Percentiles rank a stretch among this genome's conserved stretches.
These are phyloP conservation scores for Caenorhabditis briggsae DNA, from an alignment of 1,140 invertebrate genomes.

Conservation along the genomic window DNA sequence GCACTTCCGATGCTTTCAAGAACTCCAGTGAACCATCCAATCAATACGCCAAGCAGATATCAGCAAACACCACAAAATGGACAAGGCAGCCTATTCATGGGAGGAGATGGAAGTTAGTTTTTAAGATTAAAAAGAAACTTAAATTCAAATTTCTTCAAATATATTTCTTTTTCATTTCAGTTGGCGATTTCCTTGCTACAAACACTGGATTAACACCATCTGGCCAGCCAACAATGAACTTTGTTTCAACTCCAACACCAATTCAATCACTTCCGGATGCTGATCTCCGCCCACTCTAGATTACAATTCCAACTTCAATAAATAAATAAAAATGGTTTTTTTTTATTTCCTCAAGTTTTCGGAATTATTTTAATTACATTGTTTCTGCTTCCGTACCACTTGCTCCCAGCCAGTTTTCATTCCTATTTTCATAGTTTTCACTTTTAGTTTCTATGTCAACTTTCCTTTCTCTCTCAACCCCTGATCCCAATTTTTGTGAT, in stretches of 20 bases:
- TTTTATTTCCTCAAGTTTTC: too few species aligned
- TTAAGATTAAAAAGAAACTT: too few species aligned
- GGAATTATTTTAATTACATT: too few species aligned
- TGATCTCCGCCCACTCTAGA: slow-evolving; percentile 56
- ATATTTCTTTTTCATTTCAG: not conserved
- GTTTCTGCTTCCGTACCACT: not conserved
- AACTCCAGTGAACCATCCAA: slow-evolving; percentile 15
- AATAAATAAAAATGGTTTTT: too few species aligned
- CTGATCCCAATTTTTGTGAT: slow-evolving; percentile 25
- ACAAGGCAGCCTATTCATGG: not conserved
- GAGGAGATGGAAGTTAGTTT: not conserved
- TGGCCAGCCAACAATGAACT: slow-evolving; percentile 53
- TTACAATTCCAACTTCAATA: not conserved
- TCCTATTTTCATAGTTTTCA: not conserved
- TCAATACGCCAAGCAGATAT: slow-evolving; percentile 16
- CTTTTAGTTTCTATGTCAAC: slow-evolving; percentile 17
- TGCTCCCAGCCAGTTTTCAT: slow-evolving; percentile 14
- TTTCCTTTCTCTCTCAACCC: not conserved
- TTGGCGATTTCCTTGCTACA: slow-evolving; percentile 4
- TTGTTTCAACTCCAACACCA: slow-evolving; percentile 57
- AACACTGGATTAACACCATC: slow-evolving; percentile 56
- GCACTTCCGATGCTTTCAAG: slow-evolving; percentile 22
- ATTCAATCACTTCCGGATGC: slow-evolving; percentile 49
- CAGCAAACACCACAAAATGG: not conserved
- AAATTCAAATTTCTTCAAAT: not conserved